These are phyloP conservation scores for Halcyon badia DNA, from an alignment of 2,797 vertebrate species.

Conservation along the genomic window DNA sequence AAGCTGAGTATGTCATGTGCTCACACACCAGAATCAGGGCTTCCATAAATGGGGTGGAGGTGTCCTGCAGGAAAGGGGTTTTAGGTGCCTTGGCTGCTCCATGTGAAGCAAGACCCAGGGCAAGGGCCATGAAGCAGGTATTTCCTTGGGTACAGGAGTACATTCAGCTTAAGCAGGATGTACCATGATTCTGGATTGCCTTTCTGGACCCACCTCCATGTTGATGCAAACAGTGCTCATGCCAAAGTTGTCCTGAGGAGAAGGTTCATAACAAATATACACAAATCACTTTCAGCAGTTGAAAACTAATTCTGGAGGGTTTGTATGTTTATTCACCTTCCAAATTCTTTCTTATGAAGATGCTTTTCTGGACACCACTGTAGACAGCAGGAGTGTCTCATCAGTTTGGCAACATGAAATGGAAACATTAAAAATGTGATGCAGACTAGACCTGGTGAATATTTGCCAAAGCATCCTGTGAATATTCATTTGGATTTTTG, in stretches of 20 bases:
- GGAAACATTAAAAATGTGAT: background rate
- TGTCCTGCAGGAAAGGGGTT: background rate
- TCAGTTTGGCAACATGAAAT: background rate
- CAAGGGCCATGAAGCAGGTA: fast-evolving
- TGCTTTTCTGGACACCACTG: background rate
- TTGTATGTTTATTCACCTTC: background rate
- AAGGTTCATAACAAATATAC: background rate
- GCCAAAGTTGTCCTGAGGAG: background rate
- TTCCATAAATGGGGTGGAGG: background rate
- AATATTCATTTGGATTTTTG: background rate
- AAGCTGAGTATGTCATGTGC: background rate
- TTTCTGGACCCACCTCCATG: background rate
- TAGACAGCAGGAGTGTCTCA: slow-evolving; percentile 5
- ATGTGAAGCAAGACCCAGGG: background rate
- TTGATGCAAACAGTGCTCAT: background rate
- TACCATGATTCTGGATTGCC: background rate
- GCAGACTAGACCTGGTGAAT: background rate
- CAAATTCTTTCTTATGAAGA: background rate
- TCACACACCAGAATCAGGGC: background rate
- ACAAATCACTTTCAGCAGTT: background rate
- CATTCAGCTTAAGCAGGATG: fast-evolving
- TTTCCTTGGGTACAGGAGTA: background rate
- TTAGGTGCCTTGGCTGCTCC: background rate
- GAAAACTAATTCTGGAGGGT: background rate
- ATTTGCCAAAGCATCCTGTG: background rate